phyloP scores from a whole-genome alignment of 2,797 vertebrate species.

The Hylomyscus alleni region DNA sequence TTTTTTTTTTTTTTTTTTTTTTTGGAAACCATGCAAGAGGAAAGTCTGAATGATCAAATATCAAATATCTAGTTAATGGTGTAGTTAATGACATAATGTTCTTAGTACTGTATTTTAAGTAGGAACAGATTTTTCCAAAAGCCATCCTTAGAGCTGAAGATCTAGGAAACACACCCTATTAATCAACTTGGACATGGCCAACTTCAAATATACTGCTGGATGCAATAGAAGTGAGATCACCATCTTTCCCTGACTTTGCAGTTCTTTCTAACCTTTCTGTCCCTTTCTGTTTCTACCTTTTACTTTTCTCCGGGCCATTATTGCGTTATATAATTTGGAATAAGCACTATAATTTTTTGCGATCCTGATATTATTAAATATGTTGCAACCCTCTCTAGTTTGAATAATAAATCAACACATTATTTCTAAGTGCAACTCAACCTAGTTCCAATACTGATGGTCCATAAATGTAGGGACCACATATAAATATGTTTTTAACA shows the following conservation, averaged over 20 bases:
- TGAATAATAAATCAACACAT: neutral
- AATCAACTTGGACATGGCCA: neutral
- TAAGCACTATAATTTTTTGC: neutral
- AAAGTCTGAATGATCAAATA: neutral
- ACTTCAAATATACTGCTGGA: neutral
- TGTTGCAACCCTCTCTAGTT: neutral
- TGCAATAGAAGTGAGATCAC: neutral
- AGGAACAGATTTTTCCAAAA: neutral
- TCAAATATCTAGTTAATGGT: neutral
- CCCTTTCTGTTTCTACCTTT: neutral
- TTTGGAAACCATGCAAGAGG: conserved; percentile 2
- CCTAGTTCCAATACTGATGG: neutral
- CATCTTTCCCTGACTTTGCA: neutral
- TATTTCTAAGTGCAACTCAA: neutral
- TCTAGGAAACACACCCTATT: neutral
- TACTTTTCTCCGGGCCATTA: neutral
- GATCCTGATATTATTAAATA: neutral
- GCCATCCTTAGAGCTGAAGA: neutral
- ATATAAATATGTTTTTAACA: neutral
- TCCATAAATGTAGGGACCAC: neutral
- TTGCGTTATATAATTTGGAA: neutral
- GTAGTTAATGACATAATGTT: neutral
- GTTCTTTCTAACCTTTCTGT: neutral
- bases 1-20: too few species aligned
- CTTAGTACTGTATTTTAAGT: neutral